Conservation (phyloP, 1,140 invertebrate species). For the Parasteatoda tepidariorum region DNA sequence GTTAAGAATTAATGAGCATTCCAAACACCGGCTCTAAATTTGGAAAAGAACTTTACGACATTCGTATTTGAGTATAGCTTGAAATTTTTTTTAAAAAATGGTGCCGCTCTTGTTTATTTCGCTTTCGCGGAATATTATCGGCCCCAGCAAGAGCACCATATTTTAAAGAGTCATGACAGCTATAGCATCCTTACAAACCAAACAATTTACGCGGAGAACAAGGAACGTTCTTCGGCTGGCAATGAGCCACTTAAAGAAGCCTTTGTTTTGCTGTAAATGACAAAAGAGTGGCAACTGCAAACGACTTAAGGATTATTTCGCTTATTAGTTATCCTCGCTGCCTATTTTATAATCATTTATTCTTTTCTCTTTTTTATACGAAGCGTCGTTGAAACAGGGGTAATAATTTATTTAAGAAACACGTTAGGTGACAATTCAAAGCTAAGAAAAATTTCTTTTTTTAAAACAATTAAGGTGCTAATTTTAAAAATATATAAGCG, state of each 20-base stretch:
- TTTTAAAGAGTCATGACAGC: constrained; percentile 50
- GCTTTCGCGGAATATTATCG: constrained; percentile 22
- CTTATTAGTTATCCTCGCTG: constrained; percentile 10
- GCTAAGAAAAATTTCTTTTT: too few species aligned
- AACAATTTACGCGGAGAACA: constrained; percentile 45
- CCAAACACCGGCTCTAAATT: constrained; percentile 9
- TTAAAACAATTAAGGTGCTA: too few species aligned
- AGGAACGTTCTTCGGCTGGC: constrained; percentile 46
- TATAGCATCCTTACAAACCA: constrained; percentile 46
- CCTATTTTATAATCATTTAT: too few species aligned
- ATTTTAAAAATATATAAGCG: too few species aligned
- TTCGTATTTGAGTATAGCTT: constrained; percentile 14
- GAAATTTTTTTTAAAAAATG: too few species aligned
- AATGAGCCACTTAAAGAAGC: constrained; percentile 41
- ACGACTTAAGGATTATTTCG: constrained; percentile 24
- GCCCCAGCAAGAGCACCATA: constrained; percentile 44
- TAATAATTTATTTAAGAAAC: too few species aligned
- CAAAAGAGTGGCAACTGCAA: constrained; percentile 43
- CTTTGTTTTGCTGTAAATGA: constrained; percentile 38
- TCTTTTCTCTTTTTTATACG: too few species aligned
- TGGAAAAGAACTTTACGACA: constrained; percentile 30
- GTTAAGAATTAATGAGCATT: constrained; percentile 34
- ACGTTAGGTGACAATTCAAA: too few species aligned
- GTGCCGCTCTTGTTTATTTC: constrained; percentile 43
- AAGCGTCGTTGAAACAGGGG: too few species aligned